A percentile compares a stretch with the other conserved stretches of the same genome.
phyloP scores from a whole-genome alignment of 2,888 invertebrate genomes.

The Polydrusus tereticollis region DNA sequence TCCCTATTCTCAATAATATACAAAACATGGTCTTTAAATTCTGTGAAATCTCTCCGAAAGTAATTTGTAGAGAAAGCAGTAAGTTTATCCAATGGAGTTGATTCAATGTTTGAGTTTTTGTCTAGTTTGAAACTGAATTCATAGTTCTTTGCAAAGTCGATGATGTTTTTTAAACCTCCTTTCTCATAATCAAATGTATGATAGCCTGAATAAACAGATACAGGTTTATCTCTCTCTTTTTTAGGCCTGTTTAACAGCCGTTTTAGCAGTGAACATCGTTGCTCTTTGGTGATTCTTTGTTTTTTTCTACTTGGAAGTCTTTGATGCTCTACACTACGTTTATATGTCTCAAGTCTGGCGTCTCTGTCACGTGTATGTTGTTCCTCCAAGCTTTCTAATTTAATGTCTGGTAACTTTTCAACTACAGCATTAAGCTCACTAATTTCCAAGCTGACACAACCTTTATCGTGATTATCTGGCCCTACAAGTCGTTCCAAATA shows the following conservation, averaged over 20 bases:
- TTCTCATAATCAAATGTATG: constrained; percentile 37
- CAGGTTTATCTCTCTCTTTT: constrained; percentile 51
- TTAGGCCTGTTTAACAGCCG: constrained; percentile 57
- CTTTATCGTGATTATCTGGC: neutral
- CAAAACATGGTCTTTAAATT: constrained; percentile 62
- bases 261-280: constrained; percentile 63
- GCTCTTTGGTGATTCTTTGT: constrained; percentile 62
- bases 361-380: constrained; percentile 19
- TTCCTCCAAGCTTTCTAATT: neutral
- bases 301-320: constrained; percentile 33
- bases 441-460: constrained; percentile 55
- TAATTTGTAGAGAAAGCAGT: constrained; percentile 63
- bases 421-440: constrained; percentile 61
- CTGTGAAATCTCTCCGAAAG: constrained; percentile 63
- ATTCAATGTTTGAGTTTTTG: constrained; percentile 59
- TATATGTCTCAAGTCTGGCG: constrained; percentile 12
- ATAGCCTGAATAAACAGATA: constrained; percentile 5
- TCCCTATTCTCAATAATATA: constrained; percentile 59
- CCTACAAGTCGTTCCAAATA: constrained; percentile 60
- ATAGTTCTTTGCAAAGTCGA: constrained; percentile 63
- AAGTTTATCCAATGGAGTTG: constrained; percentile 61
- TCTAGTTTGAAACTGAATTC: constrained; percentile 62
- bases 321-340: neutral
- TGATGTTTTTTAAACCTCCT: constrained; percentile 62
- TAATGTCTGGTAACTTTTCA: constrained; percentile 51